Base-by-base conservation (phyloP, 2,888 invertebrate species). In the Lymantria dispar region DNA sequence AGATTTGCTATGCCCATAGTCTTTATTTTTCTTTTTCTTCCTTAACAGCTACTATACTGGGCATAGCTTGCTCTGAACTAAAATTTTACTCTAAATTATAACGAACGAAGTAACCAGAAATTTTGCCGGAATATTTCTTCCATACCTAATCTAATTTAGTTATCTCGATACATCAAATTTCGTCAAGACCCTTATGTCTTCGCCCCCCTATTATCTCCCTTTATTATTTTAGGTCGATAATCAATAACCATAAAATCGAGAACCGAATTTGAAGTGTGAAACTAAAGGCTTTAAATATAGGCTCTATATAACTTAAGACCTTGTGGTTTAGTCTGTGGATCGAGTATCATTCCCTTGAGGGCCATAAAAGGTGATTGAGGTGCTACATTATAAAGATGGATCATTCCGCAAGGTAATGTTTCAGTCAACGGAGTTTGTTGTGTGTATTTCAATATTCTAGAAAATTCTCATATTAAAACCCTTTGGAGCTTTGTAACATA, bases 291-390 rank as follows among this genome's bases (percentile, higher is more conserved):
- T 29, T 45, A 13, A 13, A 45, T 39, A 39, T 45, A 39, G 45
- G 0, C 31, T 31, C 31, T 7, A 43, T 45, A 39, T 45, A 39
- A 12, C 31, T 30, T 13, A 2, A 30, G 12, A 9, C 15, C 29
- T 39, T 45, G 38, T 39, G 45, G 40, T 40, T 40, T 40, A 14
- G 40, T 8, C 13, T 9, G 14, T 45, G 30, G 12, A 39, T 45
- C 30, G 38, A 39, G 22, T 10, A 29, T 14, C 12, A 31, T 44
- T 12, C 40, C 40, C 15, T 40, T 29, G 38, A 22, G 38, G 37
- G 22, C 15, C 37, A 29, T 45, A 29, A 44, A 37, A 31, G 22
- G 37, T 45, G 37, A 45, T 45, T 45, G 45, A 45, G 13, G 45
- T 22, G 22, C 29, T 36, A 29, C n/a, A 11, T 9, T 45, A 29